Evolutionary conservation across 2,888 invertebrate species (phyloP).

Genomic region (Didymodactylos carnosus): DNA sequence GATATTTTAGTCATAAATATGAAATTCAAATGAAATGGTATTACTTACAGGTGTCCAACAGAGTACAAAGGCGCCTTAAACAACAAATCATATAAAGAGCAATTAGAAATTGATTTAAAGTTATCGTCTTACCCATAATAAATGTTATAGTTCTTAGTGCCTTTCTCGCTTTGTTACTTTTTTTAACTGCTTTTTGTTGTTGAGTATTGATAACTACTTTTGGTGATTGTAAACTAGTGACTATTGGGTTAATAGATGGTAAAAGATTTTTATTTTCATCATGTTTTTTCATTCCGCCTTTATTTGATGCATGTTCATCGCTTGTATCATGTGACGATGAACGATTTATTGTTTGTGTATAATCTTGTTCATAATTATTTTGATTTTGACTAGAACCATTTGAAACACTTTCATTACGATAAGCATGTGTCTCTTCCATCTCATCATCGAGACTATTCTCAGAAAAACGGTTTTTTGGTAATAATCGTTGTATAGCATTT

Average conservation of each 20-base stretch:
- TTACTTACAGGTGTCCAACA: constrained; percentile 70
- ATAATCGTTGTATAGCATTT: too few species aligned
- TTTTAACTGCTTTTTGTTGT: too few species aligned
- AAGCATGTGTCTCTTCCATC: background rate
- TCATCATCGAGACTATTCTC: background rate
- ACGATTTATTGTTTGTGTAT: background rate
- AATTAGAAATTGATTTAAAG: too few species aligned
- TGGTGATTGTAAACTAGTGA: too few species aligned
- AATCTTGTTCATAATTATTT: background rate
- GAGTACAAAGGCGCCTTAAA: constrained; percentile 53
- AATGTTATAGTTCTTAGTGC: constrained; percentile 94
- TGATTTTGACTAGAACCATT: background rate
- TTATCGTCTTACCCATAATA: too few species aligned
- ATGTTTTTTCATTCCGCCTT: background rate
- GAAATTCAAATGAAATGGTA: too few species aligned
- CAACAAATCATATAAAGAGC: too few species aligned
- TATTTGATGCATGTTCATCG: background rate
- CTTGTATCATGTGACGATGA: background rate
- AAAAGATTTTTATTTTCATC: background rate
- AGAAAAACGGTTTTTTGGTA: too few species aligned
- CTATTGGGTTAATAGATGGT: too few species aligned
- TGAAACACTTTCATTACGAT: background rate
- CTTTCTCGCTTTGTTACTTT: constrained; percentile 52
- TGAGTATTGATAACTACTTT: too few species aligned
- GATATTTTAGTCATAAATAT: background rate